Evolutionary conservation across 2,797 vertebrate species (phyloP).

Genomic region (Fistularia commersonii): DNA sequence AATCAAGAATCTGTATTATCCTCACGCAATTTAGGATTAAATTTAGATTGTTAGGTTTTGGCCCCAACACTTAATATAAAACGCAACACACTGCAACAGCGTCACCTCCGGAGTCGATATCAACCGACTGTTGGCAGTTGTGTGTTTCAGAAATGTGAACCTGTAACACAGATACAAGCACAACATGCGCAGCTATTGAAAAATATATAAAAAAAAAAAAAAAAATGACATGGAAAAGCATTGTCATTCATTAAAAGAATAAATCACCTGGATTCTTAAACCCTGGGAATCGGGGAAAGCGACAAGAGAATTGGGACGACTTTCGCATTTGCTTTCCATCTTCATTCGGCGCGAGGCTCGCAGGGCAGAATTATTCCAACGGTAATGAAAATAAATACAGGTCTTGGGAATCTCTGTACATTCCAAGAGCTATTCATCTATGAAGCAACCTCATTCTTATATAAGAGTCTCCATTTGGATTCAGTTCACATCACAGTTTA

Average conservation of each 20-base stretch:
- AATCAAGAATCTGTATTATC: too few relatives aligned
- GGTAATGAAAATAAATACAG: constrained; percentile 84
- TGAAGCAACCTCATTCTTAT: constrained; percentile 71
- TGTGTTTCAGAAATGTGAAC: too few relatives aligned
- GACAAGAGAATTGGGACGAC: constrained; percentile 21
- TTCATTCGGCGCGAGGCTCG: constrained; percentile 35
- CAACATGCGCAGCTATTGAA: too few relatives aligned
- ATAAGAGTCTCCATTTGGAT: constrained; percentile 64
- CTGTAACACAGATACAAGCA: too few relatives aligned
- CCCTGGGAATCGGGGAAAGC: constrained; percentile 5
- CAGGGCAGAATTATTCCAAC: constrained; percentile 68
- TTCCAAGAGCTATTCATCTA: constrained; percentile 70
- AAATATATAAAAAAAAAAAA: too few relatives aligned
- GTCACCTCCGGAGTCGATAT: too few relatives aligned
- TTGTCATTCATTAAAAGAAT: constrained; percentile 2
- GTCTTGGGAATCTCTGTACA: constrained; percentile 76
- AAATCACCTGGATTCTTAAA: constrained; percentile 16
- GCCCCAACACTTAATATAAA: too few relatives aligned
- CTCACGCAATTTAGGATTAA: too few relatives aligned
- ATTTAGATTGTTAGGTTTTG: too few relatives aligned
- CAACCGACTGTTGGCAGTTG: too few relatives aligned
- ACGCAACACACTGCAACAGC: too few relatives aligned
- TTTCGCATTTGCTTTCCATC: constrained; percentile 28
- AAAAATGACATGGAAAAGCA: too few relatives aligned
- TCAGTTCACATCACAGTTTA: constrained; percentile 69